These are phyloP conservation scores for Limnephilus auricula DNA, from an alignment of 2,888 invertebrate genomes.

Conservation along the genomic window DNA sequence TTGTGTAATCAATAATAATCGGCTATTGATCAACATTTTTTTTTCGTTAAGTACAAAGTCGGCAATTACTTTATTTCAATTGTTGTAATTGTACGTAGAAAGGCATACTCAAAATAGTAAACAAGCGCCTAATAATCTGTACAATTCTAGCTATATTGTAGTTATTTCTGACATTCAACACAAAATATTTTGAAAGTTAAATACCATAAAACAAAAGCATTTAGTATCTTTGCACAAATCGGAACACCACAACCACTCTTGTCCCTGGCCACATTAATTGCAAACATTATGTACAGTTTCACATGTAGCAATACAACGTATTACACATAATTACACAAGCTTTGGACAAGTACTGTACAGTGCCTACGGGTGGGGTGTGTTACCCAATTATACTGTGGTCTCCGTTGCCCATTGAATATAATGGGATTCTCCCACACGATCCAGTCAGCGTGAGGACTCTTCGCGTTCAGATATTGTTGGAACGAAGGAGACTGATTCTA, in stretches of 20 bases:
- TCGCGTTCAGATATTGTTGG: conserved; percentile 78
- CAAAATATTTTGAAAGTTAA: too few relatives aligned
- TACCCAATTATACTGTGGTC: conserved; percentile 89
- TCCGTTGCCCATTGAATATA: conserved; percentile 70
- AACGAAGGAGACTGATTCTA: too few relatives aligned
- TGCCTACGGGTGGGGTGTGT: not conserved
- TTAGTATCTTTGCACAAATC: too few relatives aligned
- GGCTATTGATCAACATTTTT: not conserved
- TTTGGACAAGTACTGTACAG: not conserved
- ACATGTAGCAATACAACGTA: not conserved
- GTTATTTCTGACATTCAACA: too few relatives aligned
- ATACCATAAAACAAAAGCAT: too few relatives aligned
- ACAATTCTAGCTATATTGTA: too few relatives aligned
- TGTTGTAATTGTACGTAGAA: not conserved
- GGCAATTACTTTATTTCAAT: not conserved
- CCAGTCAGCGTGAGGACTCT: conserved; percentile 83
- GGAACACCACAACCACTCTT: too few relatives aligned
- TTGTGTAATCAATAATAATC: not conserved
- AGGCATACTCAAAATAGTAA: too few relatives aligned
- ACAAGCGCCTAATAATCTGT: too few relatives aligned
- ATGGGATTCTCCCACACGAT: conserved; percentile 83
- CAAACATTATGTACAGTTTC: not conserved
- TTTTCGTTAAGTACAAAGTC: too few relatives aligned
- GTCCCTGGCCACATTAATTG: not conserved
- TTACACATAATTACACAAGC: not conserved